A percentile compares a stretch with the other conserved stretches of the same genome.
Conservation (phyloP, 2,797 vertebrate genomes). For the Paedocypris micromegethes region DNA sequence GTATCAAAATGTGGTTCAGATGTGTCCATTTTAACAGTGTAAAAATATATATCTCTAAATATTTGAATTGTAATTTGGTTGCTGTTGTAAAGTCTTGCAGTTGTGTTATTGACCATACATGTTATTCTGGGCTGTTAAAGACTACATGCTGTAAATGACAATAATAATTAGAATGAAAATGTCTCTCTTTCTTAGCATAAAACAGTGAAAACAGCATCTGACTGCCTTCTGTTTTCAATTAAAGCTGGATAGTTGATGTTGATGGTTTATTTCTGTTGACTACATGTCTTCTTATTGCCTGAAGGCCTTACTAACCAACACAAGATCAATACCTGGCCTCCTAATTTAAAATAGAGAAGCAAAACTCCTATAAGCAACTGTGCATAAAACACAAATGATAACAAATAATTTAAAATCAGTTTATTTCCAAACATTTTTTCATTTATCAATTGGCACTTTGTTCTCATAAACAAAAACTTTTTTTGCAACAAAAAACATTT, state of each 20-base stretch:
- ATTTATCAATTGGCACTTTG: no score
- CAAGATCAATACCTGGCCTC: slow-evolving; percentile 11
- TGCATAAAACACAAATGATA: not conserved
- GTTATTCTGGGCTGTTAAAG: slow-evolving; percentile 42
- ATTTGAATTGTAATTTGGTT: slow-evolving; percentile 29
- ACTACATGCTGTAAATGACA: slow-evolving; percentile 34
- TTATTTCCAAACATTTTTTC: no score
- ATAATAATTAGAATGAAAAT: not conserved
- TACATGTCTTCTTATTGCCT: not conserved
- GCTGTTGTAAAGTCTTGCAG: slow-evolving; percentile 39
- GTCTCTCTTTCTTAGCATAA: not conserved
- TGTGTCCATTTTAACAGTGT: slow-evolving; percentile 16
- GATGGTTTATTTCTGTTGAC: not conserved
- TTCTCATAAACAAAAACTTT: no score
- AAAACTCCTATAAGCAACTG: not conserved
- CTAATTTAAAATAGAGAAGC: slow-evolving; percentile 6
- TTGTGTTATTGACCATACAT: slow-evolving; percentile 29
- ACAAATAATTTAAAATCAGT: no score
- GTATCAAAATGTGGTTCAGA: slow-evolving; percentile 1
- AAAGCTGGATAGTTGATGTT: slow-evolving; percentile 3
- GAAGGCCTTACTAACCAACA: slow-evolving; percentile 17
- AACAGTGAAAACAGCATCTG: not conserved
- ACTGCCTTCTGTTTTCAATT: slow-evolving; percentile 14
- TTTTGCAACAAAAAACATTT: no score
- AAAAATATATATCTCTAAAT: slow-evolving; percentile 20